Evolutionary conservation across 92 coral and sea anemone species (phyloP).

Genomic region (Bergia puertoricense): DNA sequence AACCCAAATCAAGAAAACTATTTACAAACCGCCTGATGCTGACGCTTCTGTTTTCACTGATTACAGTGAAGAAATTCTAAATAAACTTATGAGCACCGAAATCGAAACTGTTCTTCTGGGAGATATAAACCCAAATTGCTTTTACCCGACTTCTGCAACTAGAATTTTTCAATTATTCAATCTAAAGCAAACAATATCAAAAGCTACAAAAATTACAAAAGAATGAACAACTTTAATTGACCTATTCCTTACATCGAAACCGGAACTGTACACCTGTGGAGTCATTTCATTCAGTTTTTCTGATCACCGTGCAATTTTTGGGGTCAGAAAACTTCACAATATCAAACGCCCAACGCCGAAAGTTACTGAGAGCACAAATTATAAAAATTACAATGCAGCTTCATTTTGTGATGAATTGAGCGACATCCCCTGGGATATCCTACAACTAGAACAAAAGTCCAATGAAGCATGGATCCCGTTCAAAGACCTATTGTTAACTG

Average conservation of each 20-base stretch:
- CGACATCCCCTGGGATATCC: slow-evolving; percentile 38
- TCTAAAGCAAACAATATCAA: slow-evolving; percentile 20
- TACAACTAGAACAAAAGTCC: slow-evolving; percentile 31
- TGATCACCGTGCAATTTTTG: slow-evolving; percentile 58
- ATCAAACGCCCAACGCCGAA: slow-evolving; percentile 36
- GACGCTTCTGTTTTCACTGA: slow-evolving; percentile 38
- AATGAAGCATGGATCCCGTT: slow-evolving; percentile 45
- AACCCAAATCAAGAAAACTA: slow-evolving; percentile 51
- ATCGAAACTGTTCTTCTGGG: slow-evolving; percentile 44
- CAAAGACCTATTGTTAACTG: slow-evolving; percentile 42
- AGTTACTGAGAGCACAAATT: not conserved
- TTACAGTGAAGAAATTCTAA: slow-evolving; percentile 41
- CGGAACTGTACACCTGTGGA: slow-evolving; percentile 50
- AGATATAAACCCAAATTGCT: slow-evolving; percentile 43
- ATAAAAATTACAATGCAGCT: not conserved
- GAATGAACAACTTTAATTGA: slow-evolving; percentile 52
- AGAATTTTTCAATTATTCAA: slow-evolving; percentile 3
- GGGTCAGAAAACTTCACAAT: slow-evolving; percentile 48
- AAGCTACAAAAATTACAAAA: slow-evolving; percentile 1
- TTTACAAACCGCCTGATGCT: slow-evolving; percentile 63
- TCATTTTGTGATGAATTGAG: not conserved
- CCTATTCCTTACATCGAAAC: slow-evolving; percentile 59
- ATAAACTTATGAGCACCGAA: slow-evolving; percentile 17
- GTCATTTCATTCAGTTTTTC: slow-evolving; percentile 59
- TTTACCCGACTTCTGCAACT: slow-evolving; percentile 21